A percentile compares a stretch with the other conserved stretches of the same genome.
phyloP scores from a whole-genome alignment of 2,113 vertebrate species.

The Crotalus viridis region DNA sequence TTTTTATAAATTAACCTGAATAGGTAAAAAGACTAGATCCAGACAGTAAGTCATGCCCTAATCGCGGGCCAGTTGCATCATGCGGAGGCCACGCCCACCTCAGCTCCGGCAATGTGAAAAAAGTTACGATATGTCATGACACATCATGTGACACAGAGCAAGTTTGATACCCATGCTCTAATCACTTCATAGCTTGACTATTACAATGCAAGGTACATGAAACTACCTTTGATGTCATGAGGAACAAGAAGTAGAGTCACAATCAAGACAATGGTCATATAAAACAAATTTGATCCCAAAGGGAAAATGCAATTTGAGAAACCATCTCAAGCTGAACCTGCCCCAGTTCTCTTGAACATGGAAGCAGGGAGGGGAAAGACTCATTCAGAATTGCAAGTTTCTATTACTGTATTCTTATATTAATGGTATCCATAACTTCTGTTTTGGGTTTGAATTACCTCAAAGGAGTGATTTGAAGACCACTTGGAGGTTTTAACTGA shows the following conservation, averaged over 20 bases:
- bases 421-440: neutral
- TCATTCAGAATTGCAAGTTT: neutral
- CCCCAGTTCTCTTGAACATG: neutral
- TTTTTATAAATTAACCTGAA: conserved; percentile 38
- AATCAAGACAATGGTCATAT: neutral
- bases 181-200: neutral
- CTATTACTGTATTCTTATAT: neutral
- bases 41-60: neutral
- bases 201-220: neutral
- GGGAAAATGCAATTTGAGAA: neutral
- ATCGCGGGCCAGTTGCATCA: no score
- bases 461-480: neutral
- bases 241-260: neutral
- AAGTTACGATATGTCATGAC: no score
- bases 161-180: neutral
- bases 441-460: neutral
- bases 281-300: neutral
- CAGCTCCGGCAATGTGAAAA: no score
- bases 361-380: neutral
- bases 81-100: no score
- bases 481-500: neutral
- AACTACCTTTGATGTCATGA: neutral
- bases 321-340: neutral
- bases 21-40: conserved; percentile 29
- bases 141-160: no score